phyloP scores from a whole-genome alignment of 2,113 vertebrate species.

The Notiomystis cincta region DNA sequence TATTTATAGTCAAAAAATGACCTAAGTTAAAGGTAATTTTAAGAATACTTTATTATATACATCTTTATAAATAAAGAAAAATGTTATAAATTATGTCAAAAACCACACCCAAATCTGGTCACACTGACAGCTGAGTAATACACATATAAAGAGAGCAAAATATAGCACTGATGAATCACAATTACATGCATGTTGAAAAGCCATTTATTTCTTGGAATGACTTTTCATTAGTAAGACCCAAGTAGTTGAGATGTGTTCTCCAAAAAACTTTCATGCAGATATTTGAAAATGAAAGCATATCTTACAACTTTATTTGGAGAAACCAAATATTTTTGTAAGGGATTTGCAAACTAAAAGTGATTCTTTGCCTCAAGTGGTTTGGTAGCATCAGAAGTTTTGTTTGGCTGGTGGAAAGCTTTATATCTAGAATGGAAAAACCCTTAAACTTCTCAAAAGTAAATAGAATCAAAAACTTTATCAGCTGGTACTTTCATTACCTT shows the following conservation, averaged over 20 bases:
- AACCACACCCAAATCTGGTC: not conserved
- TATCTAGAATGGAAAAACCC: not conserved
- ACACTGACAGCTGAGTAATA: not conserved
- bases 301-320: not conserved
- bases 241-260: not conserved
- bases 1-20: not conserved
- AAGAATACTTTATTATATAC: not conserved
- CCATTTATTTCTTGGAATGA: not conserved
- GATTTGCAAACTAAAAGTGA: not conserved
- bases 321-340: not conserved
- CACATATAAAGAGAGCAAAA: not conserved
- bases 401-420: not conserved
- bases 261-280: not conserved
- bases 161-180: not conserved
- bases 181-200: not conserved
- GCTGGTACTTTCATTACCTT: not conserved
- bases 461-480: not conserved
- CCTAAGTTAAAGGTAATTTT: not conserved
- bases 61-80: not conserved
- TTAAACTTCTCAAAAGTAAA: not conserved
- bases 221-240: not conserved
- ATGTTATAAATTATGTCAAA: not conserved
- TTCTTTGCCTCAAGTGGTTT: rapidly evolving
- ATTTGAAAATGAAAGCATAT: not conserved
- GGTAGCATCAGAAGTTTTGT: not conserved